These are phyloP conservation scores for Champsocephalus gunnari DNA, from an alignment of 2,797 vertebrate genomes.

Conservation along the genomic window DNA sequence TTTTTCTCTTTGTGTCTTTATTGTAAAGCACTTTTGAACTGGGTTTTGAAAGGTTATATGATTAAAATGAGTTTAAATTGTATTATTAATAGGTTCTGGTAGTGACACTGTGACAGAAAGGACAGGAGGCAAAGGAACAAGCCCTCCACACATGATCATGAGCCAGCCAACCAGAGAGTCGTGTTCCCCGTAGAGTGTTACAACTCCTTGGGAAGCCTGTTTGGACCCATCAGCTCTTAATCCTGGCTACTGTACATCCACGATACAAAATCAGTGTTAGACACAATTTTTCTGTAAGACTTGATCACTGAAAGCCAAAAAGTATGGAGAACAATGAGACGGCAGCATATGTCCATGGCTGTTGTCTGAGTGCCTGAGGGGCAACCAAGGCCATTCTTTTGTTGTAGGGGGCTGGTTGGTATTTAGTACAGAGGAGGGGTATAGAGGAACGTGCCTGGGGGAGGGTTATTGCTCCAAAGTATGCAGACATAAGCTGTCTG, in stretches of 20 bases:
- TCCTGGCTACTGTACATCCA: slow-evolving; percentile 34
- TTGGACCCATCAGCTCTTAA: slow-evolving; percentile 55
- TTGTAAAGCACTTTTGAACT: too few species aligned
- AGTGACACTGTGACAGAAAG: slow-evolving; percentile 52
- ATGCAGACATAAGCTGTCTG: slow-evolving; percentile 65
- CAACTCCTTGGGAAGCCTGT: slow-evolving; percentile 51
- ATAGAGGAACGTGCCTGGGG: slow-evolving; percentile 51
- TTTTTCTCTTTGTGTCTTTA: too few species aligned
- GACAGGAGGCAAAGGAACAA: slow-evolving; percentile 71
- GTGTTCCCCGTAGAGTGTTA: slow-evolving; percentile 48
- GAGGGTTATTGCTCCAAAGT: slow-evolving; percentile 56
- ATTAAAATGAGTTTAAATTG: too few species aligned
- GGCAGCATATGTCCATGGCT: slow-evolving; percentile 29
- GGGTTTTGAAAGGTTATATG: too few species aligned
- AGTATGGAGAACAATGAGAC: slow-evolving; percentile 47
- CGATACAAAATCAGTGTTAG: slow-evolving; percentile 34
- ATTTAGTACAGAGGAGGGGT: slow-evolving; percentile 49
- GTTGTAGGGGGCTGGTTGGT: slow-evolving; percentile 47
- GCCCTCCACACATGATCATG: slow-evolving; percentile 57
- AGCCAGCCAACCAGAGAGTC: slow-evolving; percentile 57
- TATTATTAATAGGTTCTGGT: slow-evolving; percentile 3
- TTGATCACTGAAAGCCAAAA: slow-evolving; percentile 42
- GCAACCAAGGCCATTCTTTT: slow-evolving; percentile 60
- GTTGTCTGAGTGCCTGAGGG: slow-evolving; percentile 51
- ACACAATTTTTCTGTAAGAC: slow-evolving; percentile 38